Percentiles rank a stretch among this genome's conserved stretches.
Evolutionary conservation across 2,888 invertebrate species (phyloP).

Genomic region (Temnothorax unifasciatus): DNA sequence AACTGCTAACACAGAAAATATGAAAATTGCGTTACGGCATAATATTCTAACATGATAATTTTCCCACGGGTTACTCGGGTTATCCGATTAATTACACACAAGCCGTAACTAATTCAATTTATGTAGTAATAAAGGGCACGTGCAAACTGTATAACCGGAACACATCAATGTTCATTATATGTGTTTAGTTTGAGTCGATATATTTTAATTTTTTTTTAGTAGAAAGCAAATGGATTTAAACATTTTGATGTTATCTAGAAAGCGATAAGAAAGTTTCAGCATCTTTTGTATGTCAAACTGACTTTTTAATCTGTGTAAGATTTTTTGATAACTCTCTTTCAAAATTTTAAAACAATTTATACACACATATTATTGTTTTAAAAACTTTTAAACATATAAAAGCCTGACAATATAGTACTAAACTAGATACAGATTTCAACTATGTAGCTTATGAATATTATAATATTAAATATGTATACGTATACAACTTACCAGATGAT

Average conservation of each 20-base stretch:
- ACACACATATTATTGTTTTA: neutral
- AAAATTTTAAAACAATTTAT: slow-evolving; percentile 16
- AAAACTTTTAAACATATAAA: neutral
- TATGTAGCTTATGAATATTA: neutral
- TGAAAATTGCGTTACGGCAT: slow-evolving; percentile 4
- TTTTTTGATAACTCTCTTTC: neutral
- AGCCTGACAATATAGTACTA: neutral
- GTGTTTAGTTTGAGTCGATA: neutral
- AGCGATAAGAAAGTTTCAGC: neutral
- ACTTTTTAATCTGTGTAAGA: neutral
- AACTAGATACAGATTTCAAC: neutral
- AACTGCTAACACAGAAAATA: slow-evolving; percentile 26
- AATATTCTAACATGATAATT: slow-evolving; percentile 27
- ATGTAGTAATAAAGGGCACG: neutral
- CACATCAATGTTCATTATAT: neutral
- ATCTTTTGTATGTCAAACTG: neutral
- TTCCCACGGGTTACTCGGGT: neutral
- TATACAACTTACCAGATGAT: slow-evolving; percentile 33
- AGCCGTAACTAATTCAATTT: slow-evolving; percentile 34
- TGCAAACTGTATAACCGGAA: neutral
- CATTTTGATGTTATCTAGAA: neutral
- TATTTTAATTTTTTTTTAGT: neutral
- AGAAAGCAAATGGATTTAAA: neutral
- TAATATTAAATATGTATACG: slow-evolving; percentile 6
- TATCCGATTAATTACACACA: slow-evolving; percentile 41